A percentile compares a stretch with the other conserved stretches of the same genome.
These are phyloP conservation scores for Dipodomys merriami DNA, from an alignment of 2,113 vertebrate genomes.

Conservation along the genomic window DNA sequence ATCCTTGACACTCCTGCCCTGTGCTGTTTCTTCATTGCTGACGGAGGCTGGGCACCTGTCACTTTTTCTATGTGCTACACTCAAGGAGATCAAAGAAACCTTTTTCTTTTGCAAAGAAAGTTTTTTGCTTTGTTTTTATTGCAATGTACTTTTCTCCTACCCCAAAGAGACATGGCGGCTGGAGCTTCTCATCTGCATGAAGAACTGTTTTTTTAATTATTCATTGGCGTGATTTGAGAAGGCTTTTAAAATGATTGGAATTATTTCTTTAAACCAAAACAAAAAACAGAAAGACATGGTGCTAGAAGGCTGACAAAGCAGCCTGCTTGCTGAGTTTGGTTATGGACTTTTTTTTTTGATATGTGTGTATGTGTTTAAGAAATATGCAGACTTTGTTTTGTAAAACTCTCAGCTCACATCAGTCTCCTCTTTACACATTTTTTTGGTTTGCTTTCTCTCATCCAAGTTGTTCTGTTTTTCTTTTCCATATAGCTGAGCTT, in stretches of 20 bases:
- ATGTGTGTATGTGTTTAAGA: constrained; percentile 31
- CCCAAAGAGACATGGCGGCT: constrained; percentile 84
- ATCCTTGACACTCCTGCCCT: background rate
- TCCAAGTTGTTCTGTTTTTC: constrained; percentile 56
- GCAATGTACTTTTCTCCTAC: constrained; percentile 67
- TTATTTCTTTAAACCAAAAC: constrained; percentile 51
- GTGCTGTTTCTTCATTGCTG: background rate
- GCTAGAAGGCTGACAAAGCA: constrained; percentile 43
- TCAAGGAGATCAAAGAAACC: constrained; percentile 57
- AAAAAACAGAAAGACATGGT: constrained; percentile 46
- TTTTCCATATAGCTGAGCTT: constrained; percentile 43
- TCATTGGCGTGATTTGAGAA: constrained; percentile 73
- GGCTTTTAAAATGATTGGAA: constrained; percentile 40
- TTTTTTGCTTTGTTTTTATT: constrained; percentile 61
- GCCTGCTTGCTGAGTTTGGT: background rate
- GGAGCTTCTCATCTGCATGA: constrained; percentile 41
- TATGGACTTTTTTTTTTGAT: background rate
- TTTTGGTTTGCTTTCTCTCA: constrained; percentile 15
- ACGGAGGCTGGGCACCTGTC: background rate
- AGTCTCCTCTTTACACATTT: background rate
- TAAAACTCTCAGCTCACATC: constrained; percentile 22
- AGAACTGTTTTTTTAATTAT: constrained; percentile 8
- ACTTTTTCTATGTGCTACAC: constrained; percentile 31
- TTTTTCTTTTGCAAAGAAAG: constrained; percentile 82
- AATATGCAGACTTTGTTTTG: constrained; percentile 50